phyloP scores from a whole-genome alignment of 2,113 vertebrate genomes.

The Cichladusa arquata region DNA sequence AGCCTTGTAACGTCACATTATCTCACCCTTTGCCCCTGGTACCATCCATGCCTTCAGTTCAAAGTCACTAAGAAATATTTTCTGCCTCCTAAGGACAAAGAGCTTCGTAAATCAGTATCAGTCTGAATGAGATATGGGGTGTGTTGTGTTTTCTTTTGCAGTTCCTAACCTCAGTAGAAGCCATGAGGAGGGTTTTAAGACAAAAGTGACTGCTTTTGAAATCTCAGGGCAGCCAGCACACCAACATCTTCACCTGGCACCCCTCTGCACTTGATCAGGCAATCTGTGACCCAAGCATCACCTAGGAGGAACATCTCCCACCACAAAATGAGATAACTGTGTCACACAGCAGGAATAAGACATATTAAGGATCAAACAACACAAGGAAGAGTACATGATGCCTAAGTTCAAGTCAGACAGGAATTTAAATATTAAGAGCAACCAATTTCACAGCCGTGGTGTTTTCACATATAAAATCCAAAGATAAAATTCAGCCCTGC shows the following conservation, averaged over 20 bases:
- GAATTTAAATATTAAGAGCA: background rate
- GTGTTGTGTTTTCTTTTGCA: background rate
- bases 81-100: background rate
- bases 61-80: background rate
- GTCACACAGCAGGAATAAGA: background rate
- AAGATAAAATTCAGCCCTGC: background rate
- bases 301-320: background rate
- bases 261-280: accelerated
- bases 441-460: background rate
- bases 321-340: background rate
- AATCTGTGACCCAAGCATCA: background rate
- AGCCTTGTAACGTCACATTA: background rate
- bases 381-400: background rate
- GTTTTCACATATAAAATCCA: background rate
- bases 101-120: background rate
- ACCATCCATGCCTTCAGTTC: background rate
- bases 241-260: background rate
- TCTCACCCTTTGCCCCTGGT: background rate
- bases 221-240: background rate
- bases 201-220: background rate
- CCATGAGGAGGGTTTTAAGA: background rate
- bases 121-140: background rate
- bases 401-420: background rate
- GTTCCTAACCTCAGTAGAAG: background rate
- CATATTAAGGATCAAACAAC: background rate